Conservation (phyloP, 1,140 invertebrate genomes). For the Orussus abietinus region DNA sequence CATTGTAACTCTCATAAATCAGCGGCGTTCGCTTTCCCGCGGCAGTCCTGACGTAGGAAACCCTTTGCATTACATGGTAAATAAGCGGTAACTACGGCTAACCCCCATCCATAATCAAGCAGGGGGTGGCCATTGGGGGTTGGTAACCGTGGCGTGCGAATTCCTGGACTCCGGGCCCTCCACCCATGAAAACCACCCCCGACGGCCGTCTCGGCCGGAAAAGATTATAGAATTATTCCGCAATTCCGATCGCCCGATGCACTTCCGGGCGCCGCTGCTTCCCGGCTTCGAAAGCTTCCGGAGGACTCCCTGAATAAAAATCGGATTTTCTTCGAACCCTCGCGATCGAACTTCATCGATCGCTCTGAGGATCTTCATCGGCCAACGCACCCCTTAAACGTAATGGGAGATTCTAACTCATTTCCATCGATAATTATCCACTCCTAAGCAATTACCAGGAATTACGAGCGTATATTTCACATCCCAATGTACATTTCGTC, state of each 20-base stretch:
- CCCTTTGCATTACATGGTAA: conserved; percentile 25
- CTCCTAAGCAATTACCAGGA: no score
- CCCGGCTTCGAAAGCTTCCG: no score
- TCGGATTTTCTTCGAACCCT: no score
- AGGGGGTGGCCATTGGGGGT: conserved; percentile 14
- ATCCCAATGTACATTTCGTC: no score
- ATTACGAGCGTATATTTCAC: no score
- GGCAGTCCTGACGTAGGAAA: conserved; percentile 9
- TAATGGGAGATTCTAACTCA: no score
- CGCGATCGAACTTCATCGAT: no score
- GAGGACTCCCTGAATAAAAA: no score
- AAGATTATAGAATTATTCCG: conserved; percentile 37
- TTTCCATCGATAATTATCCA: no score
- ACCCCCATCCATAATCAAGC: conserved; percentile 7
- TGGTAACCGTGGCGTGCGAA: conserved; percentile 30
- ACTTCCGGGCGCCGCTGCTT: not conserved
- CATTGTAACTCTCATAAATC: conserved; percentile 1
- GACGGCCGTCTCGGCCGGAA: conserved; percentile 29
- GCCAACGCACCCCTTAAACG: no score
- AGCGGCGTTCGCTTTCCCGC: not conserved
- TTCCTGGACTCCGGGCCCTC: no score
- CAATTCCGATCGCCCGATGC: conserved; percentile 31
- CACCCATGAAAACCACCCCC: conserved; percentile 27
- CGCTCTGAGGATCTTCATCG: no score
- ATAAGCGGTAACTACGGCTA: conserved; percentile 30